Base-by-base conservation (phyloP, 2,797 vertebrate species). In the Muscicapa comitata region DNA sequence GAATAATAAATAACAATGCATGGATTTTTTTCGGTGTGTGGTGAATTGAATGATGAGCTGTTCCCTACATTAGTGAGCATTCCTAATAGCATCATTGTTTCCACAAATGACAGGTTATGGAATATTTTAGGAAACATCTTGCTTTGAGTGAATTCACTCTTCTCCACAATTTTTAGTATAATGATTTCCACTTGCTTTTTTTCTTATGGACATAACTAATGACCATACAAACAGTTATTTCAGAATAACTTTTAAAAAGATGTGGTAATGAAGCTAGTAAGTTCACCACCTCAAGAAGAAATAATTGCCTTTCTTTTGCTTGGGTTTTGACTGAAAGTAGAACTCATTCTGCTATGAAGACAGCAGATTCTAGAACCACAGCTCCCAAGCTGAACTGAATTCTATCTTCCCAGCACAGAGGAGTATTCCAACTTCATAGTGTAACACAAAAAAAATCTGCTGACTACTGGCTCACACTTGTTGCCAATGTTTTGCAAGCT, bases 291-390 rank as follows among this genome's bases (percentile, higher is more conserved):
- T 66, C 45, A 80, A 40, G 13, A 71, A 78, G 45, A 47, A 47
- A 9, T 38, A 68, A 23, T 47, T 0, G 0, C 2, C 6, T 50
- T 28, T 63, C 51, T 29, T 20, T 61, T 28, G 17, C 15, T 28
- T 57, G 16, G 17, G 2, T 19, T 88, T 88, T 68, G 14, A 14
- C 18, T 70, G 47, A 72, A 92, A n/a, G 26, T 65, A 35, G 15
- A 66, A 65, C 11, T 5, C 16, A 25, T 25, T 57, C 19, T 17
- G 7, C 17, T n/a, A 4, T 3, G 24, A 77, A 77, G 11, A 83
- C 11, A 51, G 23, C 3, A 42, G 24, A 65, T 62, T 63, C 42
- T 40, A 86, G 17, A 92, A 24, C 17, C 26, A 57, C 19, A 35
- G 14, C 43, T 66, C 31, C 5, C 31, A 48, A 23, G 8, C 3